Conservation (phyloP, 2,113 vertebrate species). For the Pelvicachromis taeniatus region DNA sequence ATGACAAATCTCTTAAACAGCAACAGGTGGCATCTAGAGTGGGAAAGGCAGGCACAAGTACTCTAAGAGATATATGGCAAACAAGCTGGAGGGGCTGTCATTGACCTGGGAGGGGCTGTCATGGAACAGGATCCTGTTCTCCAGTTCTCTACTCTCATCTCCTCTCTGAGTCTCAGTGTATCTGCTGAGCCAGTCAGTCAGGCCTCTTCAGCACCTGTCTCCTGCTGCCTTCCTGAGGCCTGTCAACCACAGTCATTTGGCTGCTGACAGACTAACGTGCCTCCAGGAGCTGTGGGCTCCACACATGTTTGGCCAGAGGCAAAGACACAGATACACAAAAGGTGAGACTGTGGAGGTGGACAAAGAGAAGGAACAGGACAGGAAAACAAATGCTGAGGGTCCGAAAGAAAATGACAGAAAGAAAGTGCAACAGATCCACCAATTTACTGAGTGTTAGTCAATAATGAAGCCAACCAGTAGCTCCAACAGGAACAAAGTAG, state of each 20-base stretch:
- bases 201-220: slow-evolving; percentile 59
- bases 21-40: slow-evolving; percentile 46
- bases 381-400: neutral
- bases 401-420: neutral
- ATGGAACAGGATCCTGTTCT: slow-evolving; percentile 33
- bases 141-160: slow-evolving; percentile 3
- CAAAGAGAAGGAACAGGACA: neutral
- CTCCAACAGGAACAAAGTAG: neutral
- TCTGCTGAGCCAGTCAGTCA: slow-evolving; percentile 55
- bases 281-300: neutral
- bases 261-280: slow-evolving; percentile 55
- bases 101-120: slow-evolving; percentile 15
- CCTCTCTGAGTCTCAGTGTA: slow-evolving; percentile 29
- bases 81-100: neutral
- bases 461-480: too few species aligned
- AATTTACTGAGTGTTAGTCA: neutral
- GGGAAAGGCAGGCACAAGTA: neutral
- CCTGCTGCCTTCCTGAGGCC: slow-evolving; percentile 58
- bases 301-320: neutral
- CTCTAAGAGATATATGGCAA: slow-evolving; percentile 1
- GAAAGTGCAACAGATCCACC: neutral
- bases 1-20: neutral
- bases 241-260: slow-evolving; percentile 29
- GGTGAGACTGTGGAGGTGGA: neutral
- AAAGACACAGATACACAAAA: neutral